Conservation (phyloP, 2,113 vertebrate genomes). For the Eretmochelys imbricata region DNA sequence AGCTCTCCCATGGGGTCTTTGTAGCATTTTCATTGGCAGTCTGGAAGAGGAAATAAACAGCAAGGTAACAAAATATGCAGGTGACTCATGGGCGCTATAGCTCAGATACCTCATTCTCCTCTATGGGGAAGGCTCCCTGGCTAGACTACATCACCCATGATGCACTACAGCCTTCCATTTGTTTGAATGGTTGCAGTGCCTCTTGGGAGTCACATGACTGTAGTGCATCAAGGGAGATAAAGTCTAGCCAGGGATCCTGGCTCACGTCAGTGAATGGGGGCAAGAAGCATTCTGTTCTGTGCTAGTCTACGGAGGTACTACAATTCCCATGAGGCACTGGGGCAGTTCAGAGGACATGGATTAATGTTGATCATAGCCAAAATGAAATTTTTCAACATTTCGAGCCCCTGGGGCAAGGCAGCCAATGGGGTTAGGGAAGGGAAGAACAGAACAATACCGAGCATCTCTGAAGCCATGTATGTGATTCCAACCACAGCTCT, state of each 20-base stretch:
- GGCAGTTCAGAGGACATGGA: neutral
- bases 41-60: neutral
- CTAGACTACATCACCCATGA: too few species aligned
- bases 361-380: neutral
- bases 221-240: neutral
- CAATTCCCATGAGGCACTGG: neutral
- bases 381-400: neutral
- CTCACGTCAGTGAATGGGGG: neutral
- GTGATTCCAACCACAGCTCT: neutral
- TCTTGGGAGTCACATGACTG: neutral
- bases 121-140: too few species aligned
- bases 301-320: neutral
- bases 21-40: neutral
- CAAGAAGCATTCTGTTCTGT: neutral
- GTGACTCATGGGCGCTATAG: neutral
- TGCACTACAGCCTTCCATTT: neutral
- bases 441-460: neutral
- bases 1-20: neutral
- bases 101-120: neutral
- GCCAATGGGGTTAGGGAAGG: neutral
- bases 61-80: neutral
- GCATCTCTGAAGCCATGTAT: fast-evolving
- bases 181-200: too few species aligned
- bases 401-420: neutral
- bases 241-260: neutral